Base-by-base conservation (phyloP, 2,888 invertebrate species). In the Arctia plantaginis region DNA sequence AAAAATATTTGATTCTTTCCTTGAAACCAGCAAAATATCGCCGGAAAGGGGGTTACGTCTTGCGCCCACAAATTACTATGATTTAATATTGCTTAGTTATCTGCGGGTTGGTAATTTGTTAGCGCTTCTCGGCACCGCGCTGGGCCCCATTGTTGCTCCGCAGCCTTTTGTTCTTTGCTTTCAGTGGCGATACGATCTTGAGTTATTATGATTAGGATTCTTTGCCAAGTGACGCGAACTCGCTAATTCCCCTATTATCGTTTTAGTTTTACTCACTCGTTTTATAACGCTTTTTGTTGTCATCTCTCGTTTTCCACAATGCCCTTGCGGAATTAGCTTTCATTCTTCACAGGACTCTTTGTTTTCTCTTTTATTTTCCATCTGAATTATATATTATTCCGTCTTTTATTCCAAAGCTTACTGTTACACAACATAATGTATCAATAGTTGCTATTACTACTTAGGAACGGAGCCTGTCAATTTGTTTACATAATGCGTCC, bases 11-110 rank as follows among this genome's bases (percentile, higher is more conserved):
- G 76, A 85, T 80, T 80, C 64, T 80, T 84, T 83, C 87, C 83
- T 86, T 83, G 83, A 86, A 86, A 83, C 84, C 83, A 85, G 86
- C 83, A 88, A 92, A 93, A 94, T 94, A 91, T 91, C 88, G 90
- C 87, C 87, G 87, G 85, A 86, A 91, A 92, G 90, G 92, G 90
- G 92, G 90, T 90, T 90, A 90, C 90, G 93, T 92, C 91, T 92
- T 92, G 92, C 92, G 90, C 90, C 93, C 94, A 94, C 94, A 95
- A 95, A 95, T 95, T 95, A 94, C 94, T 95, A 94, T 95, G 95
- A 95, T 95, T 95, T 95, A 95, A 95, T 95, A 95, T 95, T 94
- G 94, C 94, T 94, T 94, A 95, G 95, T 95, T 95, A 95, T 95
- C 95, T 95, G 93, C 87, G 93, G 92, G 93, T 85, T 90, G 93